These are phyloP conservation scores for Pyrochroa serraticornis DNA, from an alignment of 2,888 invertebrate species.

Conservation along the genomic window DNA sequence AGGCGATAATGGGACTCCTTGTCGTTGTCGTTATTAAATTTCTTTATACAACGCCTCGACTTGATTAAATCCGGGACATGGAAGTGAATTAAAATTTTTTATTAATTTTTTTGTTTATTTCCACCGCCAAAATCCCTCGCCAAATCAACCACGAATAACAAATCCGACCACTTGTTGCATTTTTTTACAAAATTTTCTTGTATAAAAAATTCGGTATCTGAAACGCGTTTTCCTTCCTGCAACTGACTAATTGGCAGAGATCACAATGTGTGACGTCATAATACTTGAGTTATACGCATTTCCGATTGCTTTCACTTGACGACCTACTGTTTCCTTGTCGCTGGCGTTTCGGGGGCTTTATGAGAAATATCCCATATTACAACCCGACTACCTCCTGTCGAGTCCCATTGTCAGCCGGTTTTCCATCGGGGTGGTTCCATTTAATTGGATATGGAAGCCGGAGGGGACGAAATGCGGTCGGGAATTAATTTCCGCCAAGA, in stretches of 20 bases:
- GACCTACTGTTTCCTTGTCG: conserved; percentile 22
- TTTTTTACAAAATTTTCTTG: too few species aligned
- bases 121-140: too few species aligned
- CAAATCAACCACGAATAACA: too few species aligned
- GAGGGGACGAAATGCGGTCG: too few species aligned
- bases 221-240: too few species aligned
- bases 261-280: conserved; percentile 33
- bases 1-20: conserved; percentile 18
- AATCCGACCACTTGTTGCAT: too few species aligned
- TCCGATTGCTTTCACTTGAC: conserved; percentile 33
- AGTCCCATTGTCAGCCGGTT: not conserved
- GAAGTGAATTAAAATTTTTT: not conserved
- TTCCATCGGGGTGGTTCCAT: not conserved
- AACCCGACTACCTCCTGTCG: conserved; percentile 3
- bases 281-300: conserved; percentile 33
- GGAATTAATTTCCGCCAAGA: too few species aligned
- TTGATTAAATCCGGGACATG: conserved; percentile 18
- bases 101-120: too few species aligned
- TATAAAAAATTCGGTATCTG: too few species aligned
- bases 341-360: conserved; percentile 20
- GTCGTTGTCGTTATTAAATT: conserved; percentile 17
- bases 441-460: too few species aligned
- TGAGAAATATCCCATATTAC: conserved; percentile 16
- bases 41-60: conserved; percentile 16
- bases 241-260: conserved; percentile 33